Evolutionary conservation across 2,888 invertebrate genomes (phyloP).

Genomic region (Philereme transversata): DNA sequence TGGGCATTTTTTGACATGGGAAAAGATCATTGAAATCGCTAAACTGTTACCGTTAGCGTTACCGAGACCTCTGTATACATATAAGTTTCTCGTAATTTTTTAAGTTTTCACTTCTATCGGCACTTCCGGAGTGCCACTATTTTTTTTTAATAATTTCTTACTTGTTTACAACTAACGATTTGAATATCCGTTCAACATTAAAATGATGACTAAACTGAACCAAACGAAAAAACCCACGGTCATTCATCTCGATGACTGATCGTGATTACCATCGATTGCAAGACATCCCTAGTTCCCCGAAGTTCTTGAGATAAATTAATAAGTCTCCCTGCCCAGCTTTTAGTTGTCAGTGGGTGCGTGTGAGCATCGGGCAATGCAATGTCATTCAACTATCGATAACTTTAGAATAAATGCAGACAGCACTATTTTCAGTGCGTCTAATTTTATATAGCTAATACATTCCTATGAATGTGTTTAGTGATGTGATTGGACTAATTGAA

Average conservation of each 20-base stretch:
- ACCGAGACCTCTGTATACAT: no score
- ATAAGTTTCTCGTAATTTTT: no score
- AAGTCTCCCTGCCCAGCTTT: conserved; percentile 54
- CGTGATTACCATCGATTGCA: conserved; percentile 16
- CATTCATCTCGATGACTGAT: conserved; percentile 5
- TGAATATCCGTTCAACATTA: background rate
- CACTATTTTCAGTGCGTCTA: conserved; percentile 26
- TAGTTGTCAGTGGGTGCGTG: conserved; percentile 49
- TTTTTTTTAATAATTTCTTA: no score
- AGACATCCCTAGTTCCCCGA: conserved; percentile 21
- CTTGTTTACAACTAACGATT: no score
- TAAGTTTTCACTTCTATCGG: no score
- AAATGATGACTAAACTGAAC: background rate
- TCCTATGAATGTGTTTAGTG: no score
- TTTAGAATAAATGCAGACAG: conserved; percentile 17
- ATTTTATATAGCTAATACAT: conserved; percentile 3
- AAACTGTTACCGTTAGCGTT: no score
- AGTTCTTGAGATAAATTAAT: conserved; percentile 55
- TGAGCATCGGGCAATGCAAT: conserved; percentile 44
- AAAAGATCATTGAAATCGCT: no score
- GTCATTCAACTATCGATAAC: conserved; percentile 38
- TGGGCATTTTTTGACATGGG: no score
- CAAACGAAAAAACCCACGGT: conserved; percentile 20
- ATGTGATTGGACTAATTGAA: no score
- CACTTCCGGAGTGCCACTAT: no score